A percentile compares a stretch with the other conserved stretches of the same genome.
These are phyloP conservation scores for Cuniculus paca DNA, from an alignment of 2,797 vertebrate genomes.

Conservation along the genomic window DNA sequence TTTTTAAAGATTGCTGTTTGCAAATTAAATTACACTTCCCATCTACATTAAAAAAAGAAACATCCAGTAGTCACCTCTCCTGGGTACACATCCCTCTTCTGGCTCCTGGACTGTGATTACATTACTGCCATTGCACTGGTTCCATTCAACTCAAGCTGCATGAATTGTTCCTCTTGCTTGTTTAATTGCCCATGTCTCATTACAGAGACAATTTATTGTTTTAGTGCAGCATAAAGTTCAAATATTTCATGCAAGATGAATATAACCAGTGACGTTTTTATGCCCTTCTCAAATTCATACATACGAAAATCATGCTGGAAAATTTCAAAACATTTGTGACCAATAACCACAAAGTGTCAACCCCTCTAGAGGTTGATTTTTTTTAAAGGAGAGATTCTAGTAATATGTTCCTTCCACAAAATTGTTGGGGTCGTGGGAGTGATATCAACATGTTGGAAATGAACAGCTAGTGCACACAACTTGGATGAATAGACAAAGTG, in stretches of 20 bases:
- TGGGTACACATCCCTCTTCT: background rate
- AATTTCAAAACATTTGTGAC: constrained; percentile 59
- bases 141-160: constrained; percentile 56
- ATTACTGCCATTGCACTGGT: constrained; percentile 56
- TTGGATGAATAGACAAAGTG: background rate
- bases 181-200: constrained; percentile 83
- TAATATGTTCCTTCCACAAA: background rate
- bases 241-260: constrained; percentile 80
- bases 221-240: constrained; percentile 78
- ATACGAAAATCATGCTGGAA: constrained; percentile 17
- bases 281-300: constrained; percentile 63
- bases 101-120: constrained; percentile 48
- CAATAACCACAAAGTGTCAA: constrained; percentile 6
- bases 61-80: constrained; percentile 54
- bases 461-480: background rate
- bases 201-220: constrained; percentile 81
- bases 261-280: constrained; percentile 75
- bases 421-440: background rate
- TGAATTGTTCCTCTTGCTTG: constrained; percentile 72
- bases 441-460: background rate
- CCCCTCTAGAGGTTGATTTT: background rate
- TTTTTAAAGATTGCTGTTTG: constrained; percentile 76
- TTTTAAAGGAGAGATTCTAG: background rate
- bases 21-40: constrained; percentile 72
- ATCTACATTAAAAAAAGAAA: constrained; percentile 62